These are phyloP conservation scores for Corbicula japonica DNA, from an alignment of 2,888 invertebrate genomes.

Conservation along the genomic window DNA sequence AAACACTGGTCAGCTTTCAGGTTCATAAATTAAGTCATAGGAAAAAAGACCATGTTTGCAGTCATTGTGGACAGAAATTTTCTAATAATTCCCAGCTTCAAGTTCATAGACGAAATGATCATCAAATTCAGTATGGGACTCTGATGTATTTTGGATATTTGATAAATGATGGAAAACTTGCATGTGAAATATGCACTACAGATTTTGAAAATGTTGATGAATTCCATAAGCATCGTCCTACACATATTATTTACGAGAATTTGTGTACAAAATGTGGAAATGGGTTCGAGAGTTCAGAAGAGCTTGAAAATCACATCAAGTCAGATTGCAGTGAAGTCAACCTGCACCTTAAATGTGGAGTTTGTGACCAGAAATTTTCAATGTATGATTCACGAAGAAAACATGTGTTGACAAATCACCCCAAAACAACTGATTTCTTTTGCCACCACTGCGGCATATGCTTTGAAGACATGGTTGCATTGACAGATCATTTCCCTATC, in stretches of 20 bases:
- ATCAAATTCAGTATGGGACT: slow-evolving; percentile 58
- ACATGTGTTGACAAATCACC: slow-evolving; percentile 49
- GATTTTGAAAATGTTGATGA: slow-evolving; percentile 58
- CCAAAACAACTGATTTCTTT: slow-evolving; percentile 41
- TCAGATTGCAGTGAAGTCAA: slow-evolving; percentile 40
- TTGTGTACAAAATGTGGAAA: slow-evolving; percentile 55
- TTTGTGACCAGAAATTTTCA: slow-evolving; percentile 45
- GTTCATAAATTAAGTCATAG: slow-evolving; percentile 61
- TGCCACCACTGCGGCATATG: slow-evolving; percentile 58
- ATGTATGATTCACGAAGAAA: slow-evolving; percentile 57
- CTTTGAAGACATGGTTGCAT: slow-evolving; percentile 25
- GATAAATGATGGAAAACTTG: slow-evolving; percentile 43
- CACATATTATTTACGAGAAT: slow-evolving; percentile 47
- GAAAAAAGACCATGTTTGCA: slow-evolving; percentile 53
- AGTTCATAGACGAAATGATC: slow-evolving; percentile 52
- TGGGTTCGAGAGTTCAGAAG: slow-evolving; percentile 49
- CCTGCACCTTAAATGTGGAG: slow-evolving; percentile 51
- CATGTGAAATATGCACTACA: slow-evolving; percentile 59
- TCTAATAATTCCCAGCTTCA: slow-evolving; percentile 49
- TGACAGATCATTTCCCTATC: slow-evolving; percentile 41
- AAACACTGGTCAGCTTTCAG: slow-evolving; percentile 53
- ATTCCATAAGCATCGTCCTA: slow-evolving; percentile 52
- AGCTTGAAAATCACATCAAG: slow-evolving; percentile 34
- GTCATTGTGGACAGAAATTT: slow-evolving; percentile 52
- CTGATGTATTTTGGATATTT: slow-evolving; percentile 61